phyloP scores from a whole-genome alignment of 2,113 vertebrate genomes.

The Oophaga pumilio region DNA sequence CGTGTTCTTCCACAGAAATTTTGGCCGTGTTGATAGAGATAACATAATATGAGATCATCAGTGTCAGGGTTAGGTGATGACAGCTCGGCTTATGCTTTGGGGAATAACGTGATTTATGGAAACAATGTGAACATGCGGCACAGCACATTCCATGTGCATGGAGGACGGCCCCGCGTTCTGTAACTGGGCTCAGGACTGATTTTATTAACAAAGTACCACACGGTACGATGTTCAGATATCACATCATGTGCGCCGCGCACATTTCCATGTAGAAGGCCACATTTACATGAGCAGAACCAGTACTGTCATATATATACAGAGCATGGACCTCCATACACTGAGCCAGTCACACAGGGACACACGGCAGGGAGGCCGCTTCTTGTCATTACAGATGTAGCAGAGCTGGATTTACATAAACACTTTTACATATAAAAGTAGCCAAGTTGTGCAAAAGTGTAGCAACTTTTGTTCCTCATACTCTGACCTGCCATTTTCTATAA shows the following conservation, averaged over 20 bases:
- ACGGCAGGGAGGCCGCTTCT: background rate
- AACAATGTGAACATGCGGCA: background rate
- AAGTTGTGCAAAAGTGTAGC: too few relatives aligned
- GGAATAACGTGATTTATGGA: constrained; percentile 11
- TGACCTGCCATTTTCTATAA: too few relatives aligned
- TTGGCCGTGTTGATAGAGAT: background rate
- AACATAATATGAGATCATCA: constrained; percentile 11
- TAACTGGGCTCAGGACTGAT: background rate
- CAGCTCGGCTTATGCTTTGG: background rate
- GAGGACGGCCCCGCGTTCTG: background rate
- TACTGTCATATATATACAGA: background rate
- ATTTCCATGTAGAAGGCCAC: background rate
- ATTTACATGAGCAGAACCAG: background rate
- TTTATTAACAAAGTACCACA: background rate
- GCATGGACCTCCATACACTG: background rate
- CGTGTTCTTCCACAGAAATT: background rate
- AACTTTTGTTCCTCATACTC: too few relatives aligned
- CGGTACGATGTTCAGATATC: background rate
- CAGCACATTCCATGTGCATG: background rate
- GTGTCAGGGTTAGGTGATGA: constrained; percentile 6
- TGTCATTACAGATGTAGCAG: background rate
- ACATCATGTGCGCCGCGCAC: background rate
- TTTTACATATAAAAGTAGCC: too few relatives aligned
- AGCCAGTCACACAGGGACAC: background rate
- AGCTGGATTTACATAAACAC: background rate